phyloP scores from a whole-genome alignment of 92 coral and sea anemone species.

The Paramuricea clavata region DNA sequence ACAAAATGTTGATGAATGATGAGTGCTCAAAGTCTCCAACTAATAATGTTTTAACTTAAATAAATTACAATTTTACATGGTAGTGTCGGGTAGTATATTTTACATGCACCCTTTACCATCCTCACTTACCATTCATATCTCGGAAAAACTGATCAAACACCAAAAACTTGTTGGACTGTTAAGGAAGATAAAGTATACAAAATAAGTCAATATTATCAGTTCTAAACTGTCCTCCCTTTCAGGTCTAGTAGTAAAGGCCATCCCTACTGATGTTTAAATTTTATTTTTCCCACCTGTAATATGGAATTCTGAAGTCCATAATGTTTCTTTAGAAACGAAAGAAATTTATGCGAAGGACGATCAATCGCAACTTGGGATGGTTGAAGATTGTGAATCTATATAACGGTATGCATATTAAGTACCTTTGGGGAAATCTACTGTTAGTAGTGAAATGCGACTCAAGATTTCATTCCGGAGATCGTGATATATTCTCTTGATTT shows the following conservation, averaged over 20 bases:
- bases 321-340: slow-evolving; percentile 87
- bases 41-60: no score
- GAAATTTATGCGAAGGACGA: slow-evolving; percentile 92
- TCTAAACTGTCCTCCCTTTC: background rate
- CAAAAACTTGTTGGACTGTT: slow-evolving; percentile 92
- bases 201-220: background rate
- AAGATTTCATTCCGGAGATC: no score
- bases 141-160: slow-evolving; percentile 93
- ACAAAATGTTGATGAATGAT: no score
- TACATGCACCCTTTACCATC: no score
- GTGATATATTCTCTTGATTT: no score
- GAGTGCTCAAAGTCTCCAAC: no score
- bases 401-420: background rate
- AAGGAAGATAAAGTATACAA: background rate
- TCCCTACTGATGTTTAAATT: no score
- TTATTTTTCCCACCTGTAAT: slow-evolving; percentile 77
- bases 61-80: no score
- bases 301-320: slow-evolving; percentile 83
- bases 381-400: slow-evolving; percentile 77
- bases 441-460: background rate
- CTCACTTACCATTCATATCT: slow-evolving; percentile 85
- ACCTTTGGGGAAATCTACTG: background rate
- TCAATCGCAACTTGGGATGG: slow-evolving; percentile 90
- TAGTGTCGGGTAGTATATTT: no score
- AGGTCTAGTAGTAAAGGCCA: no score